phyloP scores from a whole-genome alignment of 2,113 vertebrate genomes.

The Phalacrocorax aristotelis region DNA sequence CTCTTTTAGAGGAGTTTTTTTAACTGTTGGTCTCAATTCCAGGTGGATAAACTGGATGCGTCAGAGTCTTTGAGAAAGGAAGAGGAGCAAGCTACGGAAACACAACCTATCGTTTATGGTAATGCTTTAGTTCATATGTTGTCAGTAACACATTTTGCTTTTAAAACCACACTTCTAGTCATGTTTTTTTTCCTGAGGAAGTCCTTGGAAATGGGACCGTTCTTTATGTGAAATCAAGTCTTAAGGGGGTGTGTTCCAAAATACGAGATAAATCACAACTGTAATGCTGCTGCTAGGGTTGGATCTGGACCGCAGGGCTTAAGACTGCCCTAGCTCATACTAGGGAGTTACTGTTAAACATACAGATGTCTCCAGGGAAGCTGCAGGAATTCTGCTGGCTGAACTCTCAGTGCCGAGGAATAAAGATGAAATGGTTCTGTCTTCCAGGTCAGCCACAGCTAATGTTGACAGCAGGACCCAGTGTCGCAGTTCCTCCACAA shows the following conservation, averaged over 20 bases:
- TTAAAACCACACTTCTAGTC: not conserved
- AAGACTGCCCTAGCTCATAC: not conserved
- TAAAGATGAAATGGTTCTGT: not conserved
- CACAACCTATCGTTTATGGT: constrained; percentile 99
- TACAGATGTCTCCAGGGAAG: fast-evolving
- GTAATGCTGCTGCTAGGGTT: not conserved
- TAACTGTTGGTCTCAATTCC: constrained; percentile 72
- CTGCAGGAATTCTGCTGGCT: fast-evolving
- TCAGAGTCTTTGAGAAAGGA: constrained; percentile 98
- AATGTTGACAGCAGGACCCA: constrained; percentile 97
- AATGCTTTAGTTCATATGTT: constrained; percentile 19
- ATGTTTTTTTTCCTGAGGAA: not conserved
- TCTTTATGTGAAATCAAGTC: not conserved
- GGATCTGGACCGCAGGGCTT: not conserved
- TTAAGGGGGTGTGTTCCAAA: not conserved
- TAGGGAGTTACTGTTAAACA: not conserved
- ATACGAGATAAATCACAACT: not conserved
- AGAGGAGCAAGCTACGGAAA: constrained; percentile 98
- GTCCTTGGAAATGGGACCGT: not conserved
- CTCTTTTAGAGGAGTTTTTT: not conserved
- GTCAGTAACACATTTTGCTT: not conserved
- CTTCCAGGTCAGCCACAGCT: constrained; percentile 91
- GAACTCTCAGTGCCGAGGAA: fast-evolving
- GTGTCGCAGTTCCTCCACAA: constrained; percentile 90
- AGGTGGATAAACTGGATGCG: constrained; percentile 98